phyloP scores from a whole-genome alignment of 2,797 vertebrate genomes.

The Nyctibius grandis region DNA sequence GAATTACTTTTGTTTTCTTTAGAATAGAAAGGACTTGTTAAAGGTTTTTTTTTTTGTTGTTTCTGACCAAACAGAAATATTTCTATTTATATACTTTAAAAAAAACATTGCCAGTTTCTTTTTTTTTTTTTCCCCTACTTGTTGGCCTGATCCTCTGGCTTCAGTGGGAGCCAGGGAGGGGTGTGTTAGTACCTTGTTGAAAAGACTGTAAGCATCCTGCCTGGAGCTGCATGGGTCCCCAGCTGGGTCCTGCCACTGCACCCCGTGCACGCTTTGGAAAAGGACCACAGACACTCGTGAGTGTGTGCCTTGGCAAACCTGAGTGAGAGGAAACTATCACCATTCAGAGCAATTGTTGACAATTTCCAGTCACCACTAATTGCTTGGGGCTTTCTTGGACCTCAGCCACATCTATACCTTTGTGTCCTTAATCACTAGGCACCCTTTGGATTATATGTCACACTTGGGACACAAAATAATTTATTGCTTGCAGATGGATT shows the following conservation, averaged over 20 bases:
- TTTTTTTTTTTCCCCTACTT: background rate
- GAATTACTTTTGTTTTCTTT: conserved; percentile 63
- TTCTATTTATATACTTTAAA: background rate
- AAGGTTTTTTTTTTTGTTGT: background rate
- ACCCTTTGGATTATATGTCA: conserved; percentile 71
- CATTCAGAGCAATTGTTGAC: conserved; percentile 66
- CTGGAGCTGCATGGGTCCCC: background rate
- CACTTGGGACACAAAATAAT: conserved; percentile 74
- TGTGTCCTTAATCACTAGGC: conserved; percentile 69
- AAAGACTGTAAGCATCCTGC: background rate
- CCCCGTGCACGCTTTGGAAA: background rate
- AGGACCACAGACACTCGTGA: background rate
- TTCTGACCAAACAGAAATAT: conserved; percentile 9
- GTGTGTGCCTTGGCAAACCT: conserved; percentile 28
- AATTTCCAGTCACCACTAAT: conserved; percentile 75
- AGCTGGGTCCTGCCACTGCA: background rate
- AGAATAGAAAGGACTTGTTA: background rate
- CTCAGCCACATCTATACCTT: conserved; percentile 71
- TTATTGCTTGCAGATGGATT: conserved; percentile 76
- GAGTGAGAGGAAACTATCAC: conserved; percentile 58
- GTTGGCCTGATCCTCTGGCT: background rate
- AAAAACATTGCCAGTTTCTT: background rate
- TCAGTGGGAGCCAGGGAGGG: background rate
- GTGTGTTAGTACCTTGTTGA: background rate
- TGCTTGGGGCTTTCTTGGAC: conserved; percentile 69